A percentile compares a stretch with the other conserved stretches of the same genome.
Evolutionary conservation across 2,797 vertebrate genomes (phyloP).

Genomic region (Propithecus deckenii): DNA sequence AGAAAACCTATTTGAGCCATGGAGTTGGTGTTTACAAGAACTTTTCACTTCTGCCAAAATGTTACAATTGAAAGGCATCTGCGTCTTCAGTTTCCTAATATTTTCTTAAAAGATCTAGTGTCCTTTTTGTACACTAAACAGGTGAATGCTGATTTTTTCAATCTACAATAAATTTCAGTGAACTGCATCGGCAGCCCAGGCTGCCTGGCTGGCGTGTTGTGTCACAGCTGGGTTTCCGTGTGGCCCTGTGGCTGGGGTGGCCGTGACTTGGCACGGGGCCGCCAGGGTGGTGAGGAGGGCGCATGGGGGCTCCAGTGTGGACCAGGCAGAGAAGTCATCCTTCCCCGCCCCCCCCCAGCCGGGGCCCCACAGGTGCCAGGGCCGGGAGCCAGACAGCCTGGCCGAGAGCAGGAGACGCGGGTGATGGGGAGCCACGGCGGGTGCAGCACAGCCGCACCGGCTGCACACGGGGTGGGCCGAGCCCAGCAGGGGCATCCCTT

Average conservation of each 20-base stretch:
- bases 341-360: neutral
- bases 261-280: too few species aligned
- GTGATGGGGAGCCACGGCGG: neutral
- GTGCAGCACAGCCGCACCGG: neutral
- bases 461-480: neutral
- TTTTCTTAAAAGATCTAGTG: slow-evolving; percentile 83
- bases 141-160: slow-evolving; percentile 85
- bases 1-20: slow-evolving; percentile 86
- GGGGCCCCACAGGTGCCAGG: neutral
- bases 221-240: neutral
- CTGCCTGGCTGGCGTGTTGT: neutral
- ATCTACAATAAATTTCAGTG: slow-evolving; percentile 86
- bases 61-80: slow-evolving; percentile 80
- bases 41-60: slow-evolving; percentile 88
- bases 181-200: slow-evolving; percentile 62
- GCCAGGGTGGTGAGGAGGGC: neutral
- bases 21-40: slow-evolving; percentile 87
- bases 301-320: neutral
- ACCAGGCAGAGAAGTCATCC: neutral
- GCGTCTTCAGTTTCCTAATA: slow-evolving; percentile 81
- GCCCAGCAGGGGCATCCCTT: neutral
- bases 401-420: neutral
- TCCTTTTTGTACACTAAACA: slow-evolving; percentile 85
- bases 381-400: neutral
- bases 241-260: neutral